These are phyloP conservation scores for Amblyopsis hoosieri DNA, from an alignment of 2,797 vertebrate genomes.

Conservation along the genomic window DNA sequence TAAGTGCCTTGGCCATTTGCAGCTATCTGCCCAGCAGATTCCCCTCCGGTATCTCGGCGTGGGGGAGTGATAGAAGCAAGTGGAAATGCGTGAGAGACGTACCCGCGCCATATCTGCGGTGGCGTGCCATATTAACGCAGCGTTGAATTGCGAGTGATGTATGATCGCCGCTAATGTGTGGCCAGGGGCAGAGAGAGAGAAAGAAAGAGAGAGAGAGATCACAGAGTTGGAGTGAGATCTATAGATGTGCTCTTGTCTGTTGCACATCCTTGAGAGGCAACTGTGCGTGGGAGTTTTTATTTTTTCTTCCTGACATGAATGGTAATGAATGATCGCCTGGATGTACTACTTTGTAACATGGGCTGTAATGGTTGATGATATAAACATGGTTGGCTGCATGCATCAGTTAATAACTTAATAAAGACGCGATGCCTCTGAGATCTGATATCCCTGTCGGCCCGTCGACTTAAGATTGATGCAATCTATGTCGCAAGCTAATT, in stretches of 20 bases:
- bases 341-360: slow-evolving; percentile 21
- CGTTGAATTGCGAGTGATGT: slow-evolving; percentile 48
- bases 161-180: slow-evolving; percentile 42
- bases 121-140: slow-evolving; percentile 51
- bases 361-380: slow-evolving; percentile 52
- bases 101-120: slow-evolving; percentile 41
- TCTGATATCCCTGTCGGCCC: slow-evolving; percentile 22
- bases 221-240: not conserved
- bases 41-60: slow-evolving; percentile 38
- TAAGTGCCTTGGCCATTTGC: slow-evolving; percentile 49
- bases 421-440: slow-evolving; percentile 55
- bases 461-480: not conserved
- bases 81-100: slow-evolving; percentile 18
- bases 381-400: slow-evolving; percentile 55
- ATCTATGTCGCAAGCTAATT: not conserved
- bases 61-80: slow-evolving; percentile 20
- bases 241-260: slow-evolving; percentile 45
- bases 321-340: slow-evolving; percentile 29
- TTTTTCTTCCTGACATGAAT: slow-evolving; percentile 20
- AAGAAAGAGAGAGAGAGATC: slow-evolving; percentile 4
- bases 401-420: slow-evolving; percentile 66
- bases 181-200: slow-evolving; percentile 32
- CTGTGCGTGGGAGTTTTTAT: slow-evolving; percentile 42
- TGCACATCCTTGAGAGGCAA: slow-evolving; percentile 21
- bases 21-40: slow-evolving; percentile 51